Evolutionary conservation across 2,113 vertebrate species (phyloP).

Genomic region (Thinocorus orbignyianus): DNA sequence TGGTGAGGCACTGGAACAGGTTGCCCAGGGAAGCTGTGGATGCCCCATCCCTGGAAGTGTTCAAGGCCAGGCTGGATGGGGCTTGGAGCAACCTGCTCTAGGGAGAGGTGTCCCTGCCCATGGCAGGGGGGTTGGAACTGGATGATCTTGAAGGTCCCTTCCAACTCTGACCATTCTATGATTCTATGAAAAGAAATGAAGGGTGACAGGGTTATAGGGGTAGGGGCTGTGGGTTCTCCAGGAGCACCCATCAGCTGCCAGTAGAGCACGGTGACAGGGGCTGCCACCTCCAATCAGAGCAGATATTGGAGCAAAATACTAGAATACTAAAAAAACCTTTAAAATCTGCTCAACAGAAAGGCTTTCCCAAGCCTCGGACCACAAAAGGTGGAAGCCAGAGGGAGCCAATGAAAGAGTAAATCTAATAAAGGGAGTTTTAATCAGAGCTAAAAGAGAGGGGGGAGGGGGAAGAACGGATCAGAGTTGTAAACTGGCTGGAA

Average conservation of each 20-base stretch:
- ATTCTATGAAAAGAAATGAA: not conserved
- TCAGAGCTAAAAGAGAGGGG: not conserved
- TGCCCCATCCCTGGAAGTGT: too few relatives aligned
- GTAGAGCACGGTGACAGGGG: not conserved
- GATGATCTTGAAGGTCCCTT: too few relatives aligned
- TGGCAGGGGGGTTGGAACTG: too few relatives aligned
- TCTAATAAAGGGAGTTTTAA: slow-evolving; percentile 36
- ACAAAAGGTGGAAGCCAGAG: slow-evolving; percentile 13
- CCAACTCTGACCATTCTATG: too few relatives aligned
- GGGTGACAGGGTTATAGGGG: too few relatives aligned
- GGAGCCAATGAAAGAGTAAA: not conserved
- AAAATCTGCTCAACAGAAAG: not conserved
- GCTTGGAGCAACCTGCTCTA: too few relatives aligned
- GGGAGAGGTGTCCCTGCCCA: too few relatives aligned
- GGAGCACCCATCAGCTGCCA: not conserved
- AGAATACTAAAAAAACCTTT: not conserved
- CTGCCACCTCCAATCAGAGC: not conserved
- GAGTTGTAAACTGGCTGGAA: slow-evolving; percentile 35
- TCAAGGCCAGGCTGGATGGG: too few relatives aligned
- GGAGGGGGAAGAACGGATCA: not conserved
- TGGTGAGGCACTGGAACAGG: too few relatives aligned
- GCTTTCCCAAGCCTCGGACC: not conserved
- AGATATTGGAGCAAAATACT: not conserved
- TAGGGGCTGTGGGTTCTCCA: not conserved
- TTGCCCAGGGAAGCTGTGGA: too few relatives aligned